These are phyloP conservation scores for Acronicta leporina DNA, from an alignment of 2,888 invertebrate genomes.

Conservation along the genomic window DNA sequence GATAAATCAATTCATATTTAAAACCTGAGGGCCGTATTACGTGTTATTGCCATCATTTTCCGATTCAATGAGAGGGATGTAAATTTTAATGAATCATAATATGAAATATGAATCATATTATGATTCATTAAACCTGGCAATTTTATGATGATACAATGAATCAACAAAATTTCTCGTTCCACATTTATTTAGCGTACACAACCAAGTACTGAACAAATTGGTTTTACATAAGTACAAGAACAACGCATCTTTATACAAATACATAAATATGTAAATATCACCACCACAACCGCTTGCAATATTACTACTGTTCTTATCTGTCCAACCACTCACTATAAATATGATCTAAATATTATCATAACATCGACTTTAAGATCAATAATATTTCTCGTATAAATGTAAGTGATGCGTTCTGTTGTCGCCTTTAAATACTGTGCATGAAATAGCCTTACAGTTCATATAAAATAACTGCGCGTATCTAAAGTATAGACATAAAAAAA, in stretches of 20 bases:
- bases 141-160: not conserved
- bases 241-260: conserved; percentile 12
- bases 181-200: conserved; percentile 67
- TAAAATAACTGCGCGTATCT: too few species aligned
- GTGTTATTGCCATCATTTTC: too few species aligned
- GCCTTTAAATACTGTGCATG: too few species aligned
- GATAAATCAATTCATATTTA: too few species aligned
- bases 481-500: too few species aligned
- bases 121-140: too few species aligned
- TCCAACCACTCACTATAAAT: not conserved
- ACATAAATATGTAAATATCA: conserved; percentile 4
- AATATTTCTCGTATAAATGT: not conserved
- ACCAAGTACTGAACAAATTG: conserved; percentile 57
- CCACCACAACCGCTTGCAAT: conserved; percentile 20
- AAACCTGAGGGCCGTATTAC: too few species aligned
- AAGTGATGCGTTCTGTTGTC: too few species aligned
- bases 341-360: not conserved
- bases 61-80: too few species aligned
- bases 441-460: too few species aligned
- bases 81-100: too few species aligned
- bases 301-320: conserved; percentile 27
- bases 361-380: not conserved
- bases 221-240: conserved; percentile 47
- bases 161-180: conserved; percentile 49
- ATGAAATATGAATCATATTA: too few species aligned